Evolutionary conservation across 2,888 invertebrate genomes (phyloP), one percentile per base, ranked within the genome.

Genomic region (Cyclophora albipunctata): DNA sequence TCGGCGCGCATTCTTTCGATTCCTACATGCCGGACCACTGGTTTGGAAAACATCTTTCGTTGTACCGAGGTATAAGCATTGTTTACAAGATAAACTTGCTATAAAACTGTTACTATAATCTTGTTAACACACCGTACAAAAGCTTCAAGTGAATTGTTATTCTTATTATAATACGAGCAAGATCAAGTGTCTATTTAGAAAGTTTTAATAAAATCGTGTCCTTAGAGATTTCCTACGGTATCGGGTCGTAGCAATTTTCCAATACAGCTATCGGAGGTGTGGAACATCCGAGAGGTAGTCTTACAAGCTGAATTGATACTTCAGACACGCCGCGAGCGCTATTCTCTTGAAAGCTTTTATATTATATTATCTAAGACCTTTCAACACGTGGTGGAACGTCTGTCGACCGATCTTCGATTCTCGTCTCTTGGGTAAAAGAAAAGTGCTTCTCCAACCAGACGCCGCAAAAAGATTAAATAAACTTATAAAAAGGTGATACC

Each of bases 261-360:
- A 79, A 84, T 81, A 85, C 80, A 84, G 76, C 81, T 75, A 85
- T 84, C 78, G 64, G 69, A 68, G 73, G 71, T 76, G 73, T 74
- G 69, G 65, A 71, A 71, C 70, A 80, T 75, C 73, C 74, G 75
- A 75, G 71, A 77, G 79, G 80, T 81, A 81, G 83, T 83, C 75
- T 84, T 82, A 85, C 85, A 84, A 84, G 80, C 76, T 80, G 84
- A 84, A 86, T 85, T 86, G 85, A 85, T 86, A 84, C 85, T 87
- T 85, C 82, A 87, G 85, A 85, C 85, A 76, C 76, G 74, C 76
- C 66, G 76, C 76, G 74, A 75, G 77, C 79, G 81, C 80, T 81
- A 81, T 85, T 85, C 83, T 84, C 79, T 85, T 86, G 85, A 87
- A 86, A 88, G 87, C 84, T 87, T 86, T 85, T 85, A 84, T 86